These are phyloP conservation scores for Heteronetta atricapilla DNA, from an alignment of 2,113 vertebrate species.

Conservation along the genomic window DNA sequence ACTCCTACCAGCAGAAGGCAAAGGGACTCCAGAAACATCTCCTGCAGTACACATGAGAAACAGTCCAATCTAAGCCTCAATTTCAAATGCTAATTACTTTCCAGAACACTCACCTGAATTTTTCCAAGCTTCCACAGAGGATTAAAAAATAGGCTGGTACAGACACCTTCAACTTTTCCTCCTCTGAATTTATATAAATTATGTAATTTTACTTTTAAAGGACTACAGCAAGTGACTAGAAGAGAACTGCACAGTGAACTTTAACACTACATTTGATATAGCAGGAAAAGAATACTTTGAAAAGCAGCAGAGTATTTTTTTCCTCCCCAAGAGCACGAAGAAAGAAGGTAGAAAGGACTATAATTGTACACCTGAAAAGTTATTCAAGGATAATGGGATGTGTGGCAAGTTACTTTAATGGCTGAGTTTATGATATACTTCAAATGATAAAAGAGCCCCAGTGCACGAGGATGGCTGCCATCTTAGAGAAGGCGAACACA, in stretches of 20 bases:
- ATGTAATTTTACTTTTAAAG: neutral
- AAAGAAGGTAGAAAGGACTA: neutral
- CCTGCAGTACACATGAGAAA: neutral
- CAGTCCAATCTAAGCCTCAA: neutral
- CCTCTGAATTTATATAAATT: conserved; percentile 12
- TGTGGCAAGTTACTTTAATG: neutral
- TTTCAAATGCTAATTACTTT: conserved; percentile 5
- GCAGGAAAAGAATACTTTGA: neutral
- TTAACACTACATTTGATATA: neutral
- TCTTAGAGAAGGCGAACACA: neutral
- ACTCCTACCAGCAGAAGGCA: neutral
- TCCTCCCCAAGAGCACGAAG: neutral
- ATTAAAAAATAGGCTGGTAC: neutral
- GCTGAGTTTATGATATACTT: neutral
- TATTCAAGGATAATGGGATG: neutral
- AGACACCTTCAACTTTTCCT: neutral
- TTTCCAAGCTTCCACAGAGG: neutral
- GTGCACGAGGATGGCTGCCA: neutral
- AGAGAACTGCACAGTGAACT: neutral
- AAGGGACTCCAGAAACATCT: neutral
- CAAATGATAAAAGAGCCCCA: neutral
- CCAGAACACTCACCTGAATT: neutral
- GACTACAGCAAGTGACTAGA: neutral
- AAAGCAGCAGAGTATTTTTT: neutral
- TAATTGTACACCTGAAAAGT: neutral